Evolutionary conservation across 2,888 invertebrate species (phyloP), one percentile per base, ranked within the genome.

Genomic region (Meganola albula): DNA sequence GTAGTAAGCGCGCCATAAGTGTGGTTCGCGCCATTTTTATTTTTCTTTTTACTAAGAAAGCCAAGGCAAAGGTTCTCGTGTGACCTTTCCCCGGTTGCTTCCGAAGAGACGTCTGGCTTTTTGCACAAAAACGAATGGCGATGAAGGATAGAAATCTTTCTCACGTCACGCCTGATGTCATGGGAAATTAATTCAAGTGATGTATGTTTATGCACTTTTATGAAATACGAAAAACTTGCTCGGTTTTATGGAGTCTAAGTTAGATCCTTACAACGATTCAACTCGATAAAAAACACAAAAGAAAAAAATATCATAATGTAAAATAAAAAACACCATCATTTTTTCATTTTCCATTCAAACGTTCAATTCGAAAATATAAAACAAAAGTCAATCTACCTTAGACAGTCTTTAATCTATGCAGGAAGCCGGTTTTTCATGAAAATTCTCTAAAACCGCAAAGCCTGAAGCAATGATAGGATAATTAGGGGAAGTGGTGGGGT

Each of bases 81-180:
- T 79, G 79, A 82, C 75, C 76, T 76, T 73, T 65, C 57, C 61
- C 56, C 40, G 41, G 45, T 43, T 50, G 69, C 68, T 74, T 72
- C 68, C 67, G 63, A 76, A 71, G n/a, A n/a, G 61, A 59, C 57
- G 54, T 45, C 48, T 51, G 46, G 47, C 63, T 76, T 77, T 79
- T 80, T 76, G 71, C 66, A 68, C 72, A 66, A 74, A 76, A 75
- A 73, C 74, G 72, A 74, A 77, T 74, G 67, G 63, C 62, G 54
- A 55, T 48, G 44, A 56, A 42, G 74, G 76, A 78, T 77, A 78
- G 75, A 74, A 72, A 79, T 79, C 74, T 77, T 83, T 83, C 84
- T 73, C 84, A 83, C 83, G 82, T 73, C 84, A 83, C 83, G 82
- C 60, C 53, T 31, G 47, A 48, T 46, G 46, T 60, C 75, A 72